phyloP scores from a whole-genome alignment of 2,113 vertebrate species.

The Phycodurus eques region DNA sequence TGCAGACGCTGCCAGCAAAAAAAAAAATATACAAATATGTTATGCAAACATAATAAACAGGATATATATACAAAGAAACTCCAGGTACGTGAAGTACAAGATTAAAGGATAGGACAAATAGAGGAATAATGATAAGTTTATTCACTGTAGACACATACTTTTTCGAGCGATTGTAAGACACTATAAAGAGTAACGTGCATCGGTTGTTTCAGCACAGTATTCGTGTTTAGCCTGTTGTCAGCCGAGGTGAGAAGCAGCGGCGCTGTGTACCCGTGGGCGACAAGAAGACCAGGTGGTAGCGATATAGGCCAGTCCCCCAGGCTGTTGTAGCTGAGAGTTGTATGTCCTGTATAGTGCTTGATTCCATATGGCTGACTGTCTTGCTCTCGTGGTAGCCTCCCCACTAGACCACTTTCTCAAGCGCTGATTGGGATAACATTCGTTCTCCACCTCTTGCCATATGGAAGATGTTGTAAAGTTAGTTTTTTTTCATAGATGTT shows the following conservation, averaged over 20 bases:
- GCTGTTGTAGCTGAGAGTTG: conserved; percentile 84
- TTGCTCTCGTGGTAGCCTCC: conserved; percentile 76
- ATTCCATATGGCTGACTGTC: conserved; percentile 87
- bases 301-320: conserved; percentile 89
- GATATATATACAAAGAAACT: not conserved
- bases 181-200: not conserved
- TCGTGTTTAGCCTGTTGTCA: conserved; percentile 41
- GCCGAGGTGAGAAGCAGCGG: conserved; percentile 26
- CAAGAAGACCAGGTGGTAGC: conserved; percentile 83
- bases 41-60: not conserved
- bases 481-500: conserved; percentile 61
- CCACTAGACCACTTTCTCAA: conserved; percentile 67
- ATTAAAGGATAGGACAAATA: not conserved
- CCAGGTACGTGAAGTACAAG: not conserved
- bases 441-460: conserved; percentile 51
- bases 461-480: conserved; percentile 68
- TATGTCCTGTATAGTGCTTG: conserved; percentile 86
- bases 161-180: not conserved
- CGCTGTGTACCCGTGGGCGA: conserved; percentile 17
- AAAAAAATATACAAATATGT: not conserved
- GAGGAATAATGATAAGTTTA: not conserved
- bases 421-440: conserved; percentile 70
- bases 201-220: conserved; percentile 25
- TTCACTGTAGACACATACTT: not conserved
- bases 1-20: not conserved